phyloP scores from a whole-genome alignment of 2,113 vertebrate genomes.

The Nyctibius bracteatus region DNA sequence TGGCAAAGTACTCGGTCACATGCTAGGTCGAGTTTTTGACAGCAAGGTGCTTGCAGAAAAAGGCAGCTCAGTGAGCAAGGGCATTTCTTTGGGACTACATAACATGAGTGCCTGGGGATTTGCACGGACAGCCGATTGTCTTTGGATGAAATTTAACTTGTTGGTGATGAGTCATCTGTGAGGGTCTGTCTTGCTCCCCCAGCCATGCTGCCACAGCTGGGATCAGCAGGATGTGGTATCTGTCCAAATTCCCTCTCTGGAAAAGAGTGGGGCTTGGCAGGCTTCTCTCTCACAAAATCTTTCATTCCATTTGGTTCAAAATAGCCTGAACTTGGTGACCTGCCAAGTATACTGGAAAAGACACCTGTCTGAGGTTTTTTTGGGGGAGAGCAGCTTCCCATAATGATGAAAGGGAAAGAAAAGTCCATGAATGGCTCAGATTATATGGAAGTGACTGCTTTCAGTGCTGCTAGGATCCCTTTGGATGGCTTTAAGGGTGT shows the following conservation, averaged over 20 bases:
- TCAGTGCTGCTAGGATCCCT: neutral
- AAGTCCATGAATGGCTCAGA: neutral
- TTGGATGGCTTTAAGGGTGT: neutral
- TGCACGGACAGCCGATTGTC: neutral
- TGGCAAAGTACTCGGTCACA: neutral
- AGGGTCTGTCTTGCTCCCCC: neutral
- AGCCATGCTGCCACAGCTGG: neutral
- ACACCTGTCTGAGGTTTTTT: constrained; percentile 14
- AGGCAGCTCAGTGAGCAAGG: neutral
- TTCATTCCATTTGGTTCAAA: neutral
- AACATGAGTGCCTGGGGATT: neutral
- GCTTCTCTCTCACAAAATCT: neutral
- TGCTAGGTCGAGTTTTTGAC: neutral
- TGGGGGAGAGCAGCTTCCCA: neutral
- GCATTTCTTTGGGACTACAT: neutral
- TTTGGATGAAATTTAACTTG: neutral
- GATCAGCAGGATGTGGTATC: constrained; percentile 45
- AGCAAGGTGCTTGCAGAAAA: neutral
- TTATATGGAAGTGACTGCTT: neutral
- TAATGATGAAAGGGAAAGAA: neutral
- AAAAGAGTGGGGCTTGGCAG: constrained; percentile 15
- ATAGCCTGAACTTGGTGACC: neutral
- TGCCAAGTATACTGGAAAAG: constrained; percentile 4
- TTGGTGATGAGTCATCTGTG: neutral
- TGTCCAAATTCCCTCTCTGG: constrained; percentile 22